Percentiles rank a stretch among this genome's conserved stretches.
Conservation (phyloP, 1,140 invertebrate genomes). For the Zaprionus capensis region DNA sequence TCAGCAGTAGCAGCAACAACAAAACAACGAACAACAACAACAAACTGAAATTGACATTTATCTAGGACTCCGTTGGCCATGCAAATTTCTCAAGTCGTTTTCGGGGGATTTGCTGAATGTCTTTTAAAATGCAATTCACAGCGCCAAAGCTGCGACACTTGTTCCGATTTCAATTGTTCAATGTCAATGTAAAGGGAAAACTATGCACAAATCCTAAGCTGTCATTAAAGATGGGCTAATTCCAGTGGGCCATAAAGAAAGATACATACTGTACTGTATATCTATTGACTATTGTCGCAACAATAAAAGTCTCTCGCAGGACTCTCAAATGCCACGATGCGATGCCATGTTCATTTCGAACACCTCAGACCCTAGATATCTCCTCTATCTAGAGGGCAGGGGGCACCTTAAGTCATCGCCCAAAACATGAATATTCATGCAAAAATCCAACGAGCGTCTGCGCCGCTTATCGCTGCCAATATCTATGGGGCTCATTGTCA, state of each 20-base stretch:
- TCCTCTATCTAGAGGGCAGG: not conserved
- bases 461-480: constrained; percentile 47
- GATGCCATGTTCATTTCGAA: constrained; percentile 64
- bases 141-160: not conserved
- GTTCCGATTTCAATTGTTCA: constrained; percentile 4
- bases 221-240: constrained; percentile 11
- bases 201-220: not conserved
- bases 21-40: not conserved
- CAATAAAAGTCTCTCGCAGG: constrained; percentile 56
- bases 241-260: constrained; percentile 2
- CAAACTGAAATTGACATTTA: constrained; percentile 9
- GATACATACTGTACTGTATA: not conserved
- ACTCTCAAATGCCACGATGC: constrained; percentile 53
- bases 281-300: constrained; percentile 41
- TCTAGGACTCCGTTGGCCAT: constrained; percentile 1
- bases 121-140: constrained; percentile 8
- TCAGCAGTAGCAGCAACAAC: not conserved
- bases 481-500: constrained; percentile 59
- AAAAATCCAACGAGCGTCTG: constrained; percentile 13
- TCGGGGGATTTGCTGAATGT: constrained; percentile 6
- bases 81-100: constrained; percentile 14
- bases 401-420: constrained; percentile 45
- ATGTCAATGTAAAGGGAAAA: not conserved
- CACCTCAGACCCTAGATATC: constrained; percentile 13
- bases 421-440: constrained; percentile 69